A percentile compares a stretch with the other conserved stretches of the same genome.
These are phyloP conservation scores for Celastrina argiolus DNA, from an alignment of 2,888 invertebrate species.

Conservation along the genomic window DNA sequence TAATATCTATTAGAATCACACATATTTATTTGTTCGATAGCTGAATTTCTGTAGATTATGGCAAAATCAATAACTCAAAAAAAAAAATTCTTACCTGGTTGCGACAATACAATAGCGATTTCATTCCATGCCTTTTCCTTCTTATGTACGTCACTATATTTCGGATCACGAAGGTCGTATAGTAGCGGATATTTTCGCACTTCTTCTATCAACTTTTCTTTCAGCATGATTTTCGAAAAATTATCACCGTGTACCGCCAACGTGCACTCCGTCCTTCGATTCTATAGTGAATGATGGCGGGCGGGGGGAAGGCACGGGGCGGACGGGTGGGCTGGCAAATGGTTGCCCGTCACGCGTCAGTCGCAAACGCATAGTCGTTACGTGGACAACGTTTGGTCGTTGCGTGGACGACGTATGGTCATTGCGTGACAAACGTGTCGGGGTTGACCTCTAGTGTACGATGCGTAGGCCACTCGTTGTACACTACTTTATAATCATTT, in stretches of 20 bases:
- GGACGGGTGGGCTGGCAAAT: slow-evolving; percentile 10
- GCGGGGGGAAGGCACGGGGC: slow-evolving; percentile 10
- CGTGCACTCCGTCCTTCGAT: slow-evolving; percentile 10
- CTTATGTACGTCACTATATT: slow-evolving; percentile 23
- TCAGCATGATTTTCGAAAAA: slow-evolving; percentile 24
- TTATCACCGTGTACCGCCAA: slow-evolving; percentile 7
- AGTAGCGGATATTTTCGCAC: slow-evolving; percentile 28
- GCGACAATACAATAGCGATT: slow-evolving; percentile 24
- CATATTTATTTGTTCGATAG: slow-evolving; percentile 10
- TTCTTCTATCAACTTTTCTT: slow-evolving; percentile 29
- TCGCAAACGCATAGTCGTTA: slow-evolving; percentile 10
- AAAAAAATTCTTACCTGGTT: slow-evolving; percentile 22
- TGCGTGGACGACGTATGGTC: slow-evolving; percentile 10
- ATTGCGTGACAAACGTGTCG: slow-evolving; percentile 10
- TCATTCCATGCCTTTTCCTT: slow-evolving; percentile 26
- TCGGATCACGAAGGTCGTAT: slow-evolving; percentile 27
- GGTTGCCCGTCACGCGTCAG: slow-evolving; percentile 8
- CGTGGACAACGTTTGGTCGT: slow-evolving; percentile 8
- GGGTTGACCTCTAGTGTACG: slow-evolving; percentile 10
- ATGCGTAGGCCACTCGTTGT: slow-evolving; percentile 8
- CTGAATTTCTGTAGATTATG: slow-evolving; percentile 8
- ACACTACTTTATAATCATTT: slow-evolving; percentile 10
- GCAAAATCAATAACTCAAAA: slow-evolving; percentile 8
- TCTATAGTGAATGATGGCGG: slow-evolving; percentile 10
- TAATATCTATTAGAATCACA: slow-evolving; percentile 10